phyloP scores from a whole-genome alignment of 2,888 invertebrate genomes.

The Torymus auratus region DNA sequence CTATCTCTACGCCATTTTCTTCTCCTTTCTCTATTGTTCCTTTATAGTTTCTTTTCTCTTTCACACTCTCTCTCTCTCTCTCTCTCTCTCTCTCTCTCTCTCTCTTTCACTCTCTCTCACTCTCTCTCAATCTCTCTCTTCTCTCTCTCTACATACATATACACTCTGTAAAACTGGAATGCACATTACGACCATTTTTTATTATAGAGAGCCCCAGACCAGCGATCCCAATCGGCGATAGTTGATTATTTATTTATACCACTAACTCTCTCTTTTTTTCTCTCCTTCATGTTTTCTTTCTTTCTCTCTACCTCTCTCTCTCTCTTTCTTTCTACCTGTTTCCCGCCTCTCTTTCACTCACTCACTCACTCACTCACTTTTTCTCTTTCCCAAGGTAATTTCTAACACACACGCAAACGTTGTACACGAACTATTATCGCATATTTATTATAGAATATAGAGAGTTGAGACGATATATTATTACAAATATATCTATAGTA shows the following conservation, averaged over 20 bases:
- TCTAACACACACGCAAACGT: conserved; percentile 53
- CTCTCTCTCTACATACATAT: neutral
- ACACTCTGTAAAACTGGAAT: conserved; percentile 23
- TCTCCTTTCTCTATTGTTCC: neutral
- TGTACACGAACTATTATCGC: conserved; percentile 54
- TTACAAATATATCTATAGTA: conserved; percentile 42
- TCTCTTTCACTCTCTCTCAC: too few relatives aligned
- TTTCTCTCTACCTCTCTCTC: conserved; percentile 1
- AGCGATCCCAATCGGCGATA: conserved; percentile 13
- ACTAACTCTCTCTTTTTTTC: neutral
- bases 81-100: too few relatives aligned
- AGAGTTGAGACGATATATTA: conserved; percentile 48
- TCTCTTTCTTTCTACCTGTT: neutral
- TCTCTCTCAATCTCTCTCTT: neutral
- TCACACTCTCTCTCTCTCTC: neutral
- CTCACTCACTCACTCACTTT: neutral
- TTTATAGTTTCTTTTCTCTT: conserved; percentile 4
- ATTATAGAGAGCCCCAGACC: conserved; percentile 5
- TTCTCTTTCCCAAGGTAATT: conserved; percentile 47
- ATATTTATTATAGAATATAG: conserved; percentile 56
- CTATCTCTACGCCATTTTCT: neutral
- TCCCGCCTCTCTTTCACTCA: too few relatives aligned
- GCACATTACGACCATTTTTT: conserved; percentile 31
- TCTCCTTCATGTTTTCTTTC: neutral
- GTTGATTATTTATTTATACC: conserved; percentile 28